Evolutionary conservation across 1,140 invertebrate genomes (phyloP).

Genomic region (Chironomus tepperi): DNA sequence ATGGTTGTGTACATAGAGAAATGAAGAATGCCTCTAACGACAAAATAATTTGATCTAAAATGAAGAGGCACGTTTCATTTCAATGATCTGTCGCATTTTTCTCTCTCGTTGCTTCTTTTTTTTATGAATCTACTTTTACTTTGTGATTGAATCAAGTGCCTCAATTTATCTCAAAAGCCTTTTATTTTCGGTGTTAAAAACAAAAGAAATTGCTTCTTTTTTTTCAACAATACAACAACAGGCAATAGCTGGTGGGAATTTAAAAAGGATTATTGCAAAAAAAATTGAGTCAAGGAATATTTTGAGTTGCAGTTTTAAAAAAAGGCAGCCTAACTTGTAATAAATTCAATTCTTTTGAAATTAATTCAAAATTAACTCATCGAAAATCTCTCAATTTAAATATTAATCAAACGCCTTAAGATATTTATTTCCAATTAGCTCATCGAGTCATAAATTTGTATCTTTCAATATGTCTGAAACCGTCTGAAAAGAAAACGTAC

Average conservation of each 20-base stretch:
- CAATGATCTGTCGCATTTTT: background rate
- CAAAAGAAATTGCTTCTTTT: background rate
- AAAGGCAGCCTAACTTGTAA: no score
- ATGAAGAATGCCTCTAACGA: conserved; percentile 21
- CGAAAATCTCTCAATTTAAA: no score
- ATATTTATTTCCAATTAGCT: no score
- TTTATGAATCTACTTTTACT: background rate
- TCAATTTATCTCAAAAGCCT: background rate
- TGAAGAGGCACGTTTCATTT: background rate
- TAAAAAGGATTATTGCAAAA: no score
- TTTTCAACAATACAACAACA: background rate
- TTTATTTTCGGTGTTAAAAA: background rate
- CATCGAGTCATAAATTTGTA: no score
- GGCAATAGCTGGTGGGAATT: background rate
- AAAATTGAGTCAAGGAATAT: no score
- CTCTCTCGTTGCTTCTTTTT: no score
- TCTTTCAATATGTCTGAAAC: no score
- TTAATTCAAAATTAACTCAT: no score
- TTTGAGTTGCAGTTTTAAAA: background rate
- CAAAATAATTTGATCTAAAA: conserved; percentile 19
- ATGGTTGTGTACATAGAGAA: background rate
- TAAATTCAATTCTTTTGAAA: no score
- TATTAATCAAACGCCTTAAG: no score
- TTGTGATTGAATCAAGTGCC: conserved; percentile 7
- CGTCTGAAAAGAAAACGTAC: no score